phyloP scores from a whole-genome alignment of 2,797 vertebrate genomes.

The Petrocephalus sullivani region DNA sequence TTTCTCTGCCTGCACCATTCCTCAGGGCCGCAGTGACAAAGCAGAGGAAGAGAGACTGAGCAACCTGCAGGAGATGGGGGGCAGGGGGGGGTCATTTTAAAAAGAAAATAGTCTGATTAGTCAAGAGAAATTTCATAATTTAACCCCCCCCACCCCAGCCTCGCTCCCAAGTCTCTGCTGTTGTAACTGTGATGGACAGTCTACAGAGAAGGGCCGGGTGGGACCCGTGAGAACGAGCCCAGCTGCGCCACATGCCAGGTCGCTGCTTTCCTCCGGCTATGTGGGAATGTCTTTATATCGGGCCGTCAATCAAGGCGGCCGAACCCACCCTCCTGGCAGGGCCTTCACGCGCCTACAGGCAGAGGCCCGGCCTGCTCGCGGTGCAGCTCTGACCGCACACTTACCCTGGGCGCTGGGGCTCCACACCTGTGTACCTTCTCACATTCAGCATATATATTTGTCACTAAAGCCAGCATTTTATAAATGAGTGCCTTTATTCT shows the following conservation, averaged over 20 bases:
- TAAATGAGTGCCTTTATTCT: neutral
- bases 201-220: neutral
- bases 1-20: conserved; percentile 80
- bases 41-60: conserved; percentile 57
- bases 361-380: neutral
- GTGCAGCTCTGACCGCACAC: neutral
- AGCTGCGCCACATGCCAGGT: conserved; percentile 61
- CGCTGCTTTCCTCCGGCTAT: conserved; percentile 50
- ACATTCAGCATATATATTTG: neutral
- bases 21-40: conserved; percentile 54
- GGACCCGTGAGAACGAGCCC: conserved; percentile 53
- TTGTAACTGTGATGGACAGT: conserved; percentile 19
- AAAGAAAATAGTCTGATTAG: conserved; percentile 29
- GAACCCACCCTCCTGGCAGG: neutral
- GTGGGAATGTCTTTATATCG: conserved; percentile 17
- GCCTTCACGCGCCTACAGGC: neutral
- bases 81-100: conserved; percentile 48
- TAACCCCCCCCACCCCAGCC: conserved; percentile 45
- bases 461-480: neutral
- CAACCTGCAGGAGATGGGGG: conserved; percentile 48
- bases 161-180: conserved; percentile 38
- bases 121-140: conserved; percentile 50
- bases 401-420: neutral
- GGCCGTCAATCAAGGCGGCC: neutral
- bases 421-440: neutral